phyloP scores from a whole-genome alignment of 2,113 vertebrate species.

The Rallus limicola region DNA sequence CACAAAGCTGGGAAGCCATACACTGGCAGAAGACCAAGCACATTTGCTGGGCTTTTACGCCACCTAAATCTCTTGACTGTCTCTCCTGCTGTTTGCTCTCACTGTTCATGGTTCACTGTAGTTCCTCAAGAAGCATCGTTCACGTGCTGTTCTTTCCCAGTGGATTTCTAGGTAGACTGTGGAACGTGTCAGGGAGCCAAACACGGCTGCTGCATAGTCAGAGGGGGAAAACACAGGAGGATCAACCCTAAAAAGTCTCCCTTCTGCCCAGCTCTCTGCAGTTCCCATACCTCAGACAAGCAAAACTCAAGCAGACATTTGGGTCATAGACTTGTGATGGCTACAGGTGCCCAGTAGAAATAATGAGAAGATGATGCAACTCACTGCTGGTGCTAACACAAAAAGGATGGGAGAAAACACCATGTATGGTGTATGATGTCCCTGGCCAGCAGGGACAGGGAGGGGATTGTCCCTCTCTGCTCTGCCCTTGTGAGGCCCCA shows the following conservation, averaged over 20 bases:
- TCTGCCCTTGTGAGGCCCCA: no score
- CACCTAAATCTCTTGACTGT: neutral
- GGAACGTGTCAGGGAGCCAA: neutral
- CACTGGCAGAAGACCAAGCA: neutral
- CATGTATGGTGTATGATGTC: rapidly evolving
- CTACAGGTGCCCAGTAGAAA: neutral
- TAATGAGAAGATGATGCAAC: neutral
- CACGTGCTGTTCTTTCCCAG: neutral
- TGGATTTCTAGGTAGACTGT: neutral
- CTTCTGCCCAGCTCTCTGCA: neutral
- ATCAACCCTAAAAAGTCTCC: neutral
- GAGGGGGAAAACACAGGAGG: neutral
- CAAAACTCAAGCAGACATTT: neutral
- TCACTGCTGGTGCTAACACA: neutral
- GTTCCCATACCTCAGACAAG: neutral
- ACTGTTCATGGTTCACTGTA: neutral
- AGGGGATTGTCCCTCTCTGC: no score
- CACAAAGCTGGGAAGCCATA: neutral
- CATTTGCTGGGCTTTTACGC: rapidly evolving
- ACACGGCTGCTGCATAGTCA: rapidly evolving
- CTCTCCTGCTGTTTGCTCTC: neutral
- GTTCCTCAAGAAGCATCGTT: neutral
- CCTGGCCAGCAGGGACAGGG: no score
- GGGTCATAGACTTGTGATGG: neutral
- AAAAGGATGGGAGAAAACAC: neutral